These are phyloP conservation scores for Octodonta nipae DNA, from an alignment of 2,888 invertebrate genomes.

Conservation along the genomic window DNA sequence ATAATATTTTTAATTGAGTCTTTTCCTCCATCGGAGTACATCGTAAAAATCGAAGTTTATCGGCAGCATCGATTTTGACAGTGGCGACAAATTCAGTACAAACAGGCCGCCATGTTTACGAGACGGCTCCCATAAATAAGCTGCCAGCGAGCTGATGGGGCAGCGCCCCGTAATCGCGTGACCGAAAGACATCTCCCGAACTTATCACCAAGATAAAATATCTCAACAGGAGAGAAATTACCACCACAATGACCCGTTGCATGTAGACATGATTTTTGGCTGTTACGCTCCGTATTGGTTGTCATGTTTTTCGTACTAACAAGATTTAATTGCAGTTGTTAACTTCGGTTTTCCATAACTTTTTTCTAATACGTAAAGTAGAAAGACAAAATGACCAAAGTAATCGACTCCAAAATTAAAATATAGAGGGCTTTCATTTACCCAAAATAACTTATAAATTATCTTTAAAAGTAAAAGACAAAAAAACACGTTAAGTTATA, in stretches of 20 bases:
- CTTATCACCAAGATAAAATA: conserved; percentile 19
- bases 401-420: too few species aligned
- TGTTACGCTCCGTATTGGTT: too few species aligned
- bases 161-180: conserved; percentile 31
- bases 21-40: conserved; percentile 18
- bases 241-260: conserved; percentile 18
- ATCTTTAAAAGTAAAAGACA: too few species aligned
- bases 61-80: conserved; percentile 28
- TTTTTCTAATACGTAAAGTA: too few species aligned
- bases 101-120: conserved; percentile 30
- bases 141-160: conserved; percentile 14
- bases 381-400: too few species aligned
- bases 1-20: conserved; percentile 28
- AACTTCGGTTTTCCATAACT: too few species aligned
- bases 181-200: conserved; percentile 22
- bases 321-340: neutral
- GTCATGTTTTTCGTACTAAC: conserved; percentile 1
- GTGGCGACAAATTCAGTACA: conserved; percentile 32
- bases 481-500: too few species aligned
- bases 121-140: conserved; percentile 26
- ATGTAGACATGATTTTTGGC: conserved; percentile 19
- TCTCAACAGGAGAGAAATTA: conserved; percentile 20
- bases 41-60: conserved; percentile 27
- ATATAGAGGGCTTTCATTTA: too few species aligned
- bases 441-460: too few species aligned